A percentile compares a stretch with the other conserved stretches of the same genome.
These are phyloP conservation scores for Mormyrus iriodes DNA, from an alignment of 2,113 vertebrate species.

Conservation along the genomic window DNA sequence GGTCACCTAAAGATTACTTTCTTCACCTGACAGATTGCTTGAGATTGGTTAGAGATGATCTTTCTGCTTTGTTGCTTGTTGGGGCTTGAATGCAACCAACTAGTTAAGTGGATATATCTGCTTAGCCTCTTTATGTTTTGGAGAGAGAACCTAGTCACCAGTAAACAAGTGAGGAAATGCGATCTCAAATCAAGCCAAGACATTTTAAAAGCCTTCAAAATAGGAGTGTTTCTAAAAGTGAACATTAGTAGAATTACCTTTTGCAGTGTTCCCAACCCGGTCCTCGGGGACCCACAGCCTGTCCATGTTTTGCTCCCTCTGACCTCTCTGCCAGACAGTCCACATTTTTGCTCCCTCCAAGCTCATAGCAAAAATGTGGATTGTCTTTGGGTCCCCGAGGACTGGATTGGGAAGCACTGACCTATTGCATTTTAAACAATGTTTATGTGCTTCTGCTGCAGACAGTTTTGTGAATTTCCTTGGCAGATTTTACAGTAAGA, in stretches of 20 bases:
- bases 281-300: not conserved
- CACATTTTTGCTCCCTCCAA: no score
- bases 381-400: not conserved
- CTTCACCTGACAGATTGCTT: not conserved
- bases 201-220: not conserved
- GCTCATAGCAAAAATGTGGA: not conserved
- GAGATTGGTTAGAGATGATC: not conserved
- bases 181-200: not conserved
- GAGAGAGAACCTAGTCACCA: not conserved
- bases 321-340: no score
- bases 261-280: not conserved
- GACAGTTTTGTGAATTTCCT: not conserved
- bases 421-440: not conserved
- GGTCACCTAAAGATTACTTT: not conserved
- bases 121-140: not conserved
- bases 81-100: constrained; percentile 1
- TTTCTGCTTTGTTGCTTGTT: not conserved
- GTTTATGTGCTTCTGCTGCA: not conserved
- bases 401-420: not conserved
- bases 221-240: not conserved
- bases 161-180: not conserved
- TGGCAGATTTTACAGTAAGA: not conserved
- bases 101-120: constrained; percentile 20
- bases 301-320: not conserved
- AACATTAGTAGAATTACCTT: not conserved